These are phyloP conservation scores for Flexamia atlantica DNA, from an alignment of 2,888 invertebrate genomes.

Conservation along the genomic window DNA sequence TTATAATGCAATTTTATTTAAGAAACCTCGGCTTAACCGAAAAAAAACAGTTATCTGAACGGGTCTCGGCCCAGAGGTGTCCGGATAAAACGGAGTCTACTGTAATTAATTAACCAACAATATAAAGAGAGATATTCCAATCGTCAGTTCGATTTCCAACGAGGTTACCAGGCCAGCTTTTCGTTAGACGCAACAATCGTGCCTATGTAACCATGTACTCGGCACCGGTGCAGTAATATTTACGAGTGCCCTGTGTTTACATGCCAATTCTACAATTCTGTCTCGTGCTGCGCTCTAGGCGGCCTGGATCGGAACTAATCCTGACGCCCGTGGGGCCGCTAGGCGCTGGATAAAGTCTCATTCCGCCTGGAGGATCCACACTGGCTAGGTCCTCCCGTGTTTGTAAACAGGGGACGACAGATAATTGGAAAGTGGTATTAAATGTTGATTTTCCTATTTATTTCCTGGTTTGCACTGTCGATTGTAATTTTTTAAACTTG, in stretches of 20 bases:
- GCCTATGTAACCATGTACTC: too few relatives aligned
- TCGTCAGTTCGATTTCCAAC: too few relatives aligned
- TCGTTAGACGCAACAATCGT: background rate
- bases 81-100: too few relatives aligned
- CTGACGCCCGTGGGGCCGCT: slow-evolving; percentile 34
- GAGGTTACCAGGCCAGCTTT: too few relatives aligned
- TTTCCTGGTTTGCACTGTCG: too few relatives aligned
- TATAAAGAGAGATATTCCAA: too few relatives aligned
- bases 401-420: background rate
- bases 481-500: too few relatives aligned
- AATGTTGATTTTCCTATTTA: background rate
- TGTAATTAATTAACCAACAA: too few relatives aligned
- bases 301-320: slow-evolving; percentile 46
- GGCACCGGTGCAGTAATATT: background rate
- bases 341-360: slow-evolving; percentile 55
- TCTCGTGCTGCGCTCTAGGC: slow-evolving; percentile 48
- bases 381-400: background rate
- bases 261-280: background rate
- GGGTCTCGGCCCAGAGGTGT: too few relatives aligned
- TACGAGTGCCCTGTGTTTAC: slow-evolving; percentile 14
- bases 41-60: too few relatives aligned
- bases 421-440: background rate
- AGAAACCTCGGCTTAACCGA: too few relatives aligned
- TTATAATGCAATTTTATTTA: too few relatives aligned
- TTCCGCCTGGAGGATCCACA: background rate